Evolutionary conservation across 2,888 invertebrate genomes (phyloP).

Genomic region (Sympetrum striolatum): DNA sequence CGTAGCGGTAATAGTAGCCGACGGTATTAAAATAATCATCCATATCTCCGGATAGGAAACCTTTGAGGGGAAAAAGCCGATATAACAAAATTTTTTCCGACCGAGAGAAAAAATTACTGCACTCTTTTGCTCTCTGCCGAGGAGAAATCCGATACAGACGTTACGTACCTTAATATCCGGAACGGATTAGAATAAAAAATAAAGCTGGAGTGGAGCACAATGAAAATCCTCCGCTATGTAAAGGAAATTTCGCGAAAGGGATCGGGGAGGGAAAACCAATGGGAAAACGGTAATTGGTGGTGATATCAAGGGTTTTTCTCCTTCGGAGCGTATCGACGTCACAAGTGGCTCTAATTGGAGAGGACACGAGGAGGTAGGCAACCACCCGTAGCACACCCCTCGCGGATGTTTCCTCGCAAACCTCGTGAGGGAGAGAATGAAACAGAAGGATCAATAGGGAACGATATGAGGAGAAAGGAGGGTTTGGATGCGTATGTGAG

Average conservation of each 20-base stretch:
- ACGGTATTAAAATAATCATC: not conserved
- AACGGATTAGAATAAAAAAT: not conserved
- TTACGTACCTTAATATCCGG: not conserved
- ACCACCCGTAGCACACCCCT: not conserved
- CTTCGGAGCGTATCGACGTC: not conserved
- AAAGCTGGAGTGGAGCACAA: not conserved
- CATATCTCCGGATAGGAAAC: not conserved
- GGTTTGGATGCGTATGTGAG: not conserved
- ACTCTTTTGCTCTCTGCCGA: not conserved
- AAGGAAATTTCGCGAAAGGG: not conserved
- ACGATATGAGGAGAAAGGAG: not conserved
- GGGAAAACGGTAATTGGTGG: conserved; percentile 16
- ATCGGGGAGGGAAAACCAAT: not conserved
- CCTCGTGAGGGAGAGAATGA: not conserved
- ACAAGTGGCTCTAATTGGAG: conserved; percentile 33
- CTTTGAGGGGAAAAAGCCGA: not conserved
- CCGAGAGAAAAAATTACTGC: not conserved
- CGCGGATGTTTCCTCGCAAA: not conserved
- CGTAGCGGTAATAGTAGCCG: not conserved
- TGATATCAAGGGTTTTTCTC: conserved; percentile 16
- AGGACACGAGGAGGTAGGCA: not conserved
- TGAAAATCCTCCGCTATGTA: not conserved
- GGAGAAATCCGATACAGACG: not conserved
- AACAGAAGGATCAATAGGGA: not conserved
- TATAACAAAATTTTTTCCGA: not conserved